phyloP scores from a whole-genome alignment of 2,888 invertebrate species.

The Protodeltote pygarga region DNA sequence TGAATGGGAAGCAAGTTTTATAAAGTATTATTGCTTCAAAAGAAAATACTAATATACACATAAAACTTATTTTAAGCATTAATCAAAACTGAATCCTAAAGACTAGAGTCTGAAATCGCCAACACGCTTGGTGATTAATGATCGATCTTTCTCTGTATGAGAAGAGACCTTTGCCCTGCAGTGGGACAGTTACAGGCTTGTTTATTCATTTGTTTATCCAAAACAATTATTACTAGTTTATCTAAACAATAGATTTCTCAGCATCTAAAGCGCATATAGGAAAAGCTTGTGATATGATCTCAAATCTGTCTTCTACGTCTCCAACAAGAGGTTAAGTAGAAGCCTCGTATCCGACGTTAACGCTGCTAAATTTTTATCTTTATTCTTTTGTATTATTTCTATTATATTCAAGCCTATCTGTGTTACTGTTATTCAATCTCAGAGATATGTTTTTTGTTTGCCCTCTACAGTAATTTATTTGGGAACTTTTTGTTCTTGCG shows the following conservation, averaged over 20 bases:
- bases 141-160: too few relatives aligned
- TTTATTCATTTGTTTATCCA: conserved; percentile 1
- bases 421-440: conserved; percentile 80
- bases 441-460: conserved; percentile 66
- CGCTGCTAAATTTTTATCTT: conserved; percentile 66
- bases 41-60: too few relatives aligned
- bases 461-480: conserved; percentile 51
- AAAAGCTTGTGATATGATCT: conserved; percentile 15
- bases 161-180: too few relatives aligned
- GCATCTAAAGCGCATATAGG: conserved; percentile 1
- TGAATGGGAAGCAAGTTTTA: conserved; percentile 32
- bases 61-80: too few relatives aligned
- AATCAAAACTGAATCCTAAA: too few relatives aligned
- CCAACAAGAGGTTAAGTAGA: conserved; percentile 17
- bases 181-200: too few relatives aligned
- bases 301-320: conserved; percentile 7
- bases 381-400: conserved; percentile 66
- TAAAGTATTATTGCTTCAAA: too few relatives aligned
- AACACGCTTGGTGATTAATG: too few relatives aligned
- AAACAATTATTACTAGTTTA: too few relatives aligned
- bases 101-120: too few relatives aligned
- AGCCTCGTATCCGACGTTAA: conserved; percentile 46
- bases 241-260: too few relatives aligned
- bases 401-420: conserved; percentile 59
- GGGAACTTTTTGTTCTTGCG: conserved; percentile 52